A percentile compares a stretch with the other conserved stretches of the same genome.
Evolutionary conservation across 1,140 invertebrate genomes (phyloP).

Genomic region (Drosophila busckii): DNA sequence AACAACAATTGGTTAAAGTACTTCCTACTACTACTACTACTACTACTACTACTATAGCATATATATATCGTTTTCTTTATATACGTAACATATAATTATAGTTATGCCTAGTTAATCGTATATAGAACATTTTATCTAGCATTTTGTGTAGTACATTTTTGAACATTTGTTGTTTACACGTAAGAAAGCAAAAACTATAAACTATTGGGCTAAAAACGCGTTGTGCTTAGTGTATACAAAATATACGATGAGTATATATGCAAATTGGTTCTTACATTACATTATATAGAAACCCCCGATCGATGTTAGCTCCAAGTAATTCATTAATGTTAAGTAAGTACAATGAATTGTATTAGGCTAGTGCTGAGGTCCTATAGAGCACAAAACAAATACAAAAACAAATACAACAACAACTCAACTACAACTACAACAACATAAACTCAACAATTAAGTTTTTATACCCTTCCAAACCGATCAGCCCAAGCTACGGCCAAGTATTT

Average conservation of each 20-base stretch:
- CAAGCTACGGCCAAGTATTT: not conserved
- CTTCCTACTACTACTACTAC: slow-evolving; percentile 40
- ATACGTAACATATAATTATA: slow-evolving; percentile 49
- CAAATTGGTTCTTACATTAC: slow-evolving; percentile 30
- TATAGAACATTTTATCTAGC: slow-evolving; percentile 64
- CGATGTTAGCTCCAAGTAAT: slow-evolving; percentile 30
- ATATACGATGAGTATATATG: slow-evolving; percentile 11
- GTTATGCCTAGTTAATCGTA: slow-evolving; percentile 65
- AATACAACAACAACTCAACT: slow-evolving; percentile 26
- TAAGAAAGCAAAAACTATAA: slow-evolving; percentile 30
- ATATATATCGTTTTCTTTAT: slow-evolving; percentile 48
- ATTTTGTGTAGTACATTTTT: slow-evolving; percentile 69
- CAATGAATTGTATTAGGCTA: slow-evolving; percentile 51
- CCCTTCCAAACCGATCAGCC: slow-evolving; percentile 40
- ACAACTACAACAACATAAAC: slow-evolving; percentile 18
- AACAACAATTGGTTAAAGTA: slow-evolving; percentile 35
- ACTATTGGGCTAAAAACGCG: slow-evolving; percentile 8
- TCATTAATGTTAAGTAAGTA: slow-evolving; percentile 64
- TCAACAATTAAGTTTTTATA: slow-evolving; percentile 59
- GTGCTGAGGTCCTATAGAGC: slow-evolving; percentile 64
- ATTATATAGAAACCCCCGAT: slow-evolving; percentile 11
- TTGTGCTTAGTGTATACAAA: not conserved
- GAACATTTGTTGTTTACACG: slow-evolving; percentile 64
- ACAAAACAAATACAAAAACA: slow-evolving; percentile 47
- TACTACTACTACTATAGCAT: slow-evolving; percentile 37